Base-by-base conservation (phyloP, 1,140 invertebrate genomes). In the Heliconius hewitsoni region DNA sequence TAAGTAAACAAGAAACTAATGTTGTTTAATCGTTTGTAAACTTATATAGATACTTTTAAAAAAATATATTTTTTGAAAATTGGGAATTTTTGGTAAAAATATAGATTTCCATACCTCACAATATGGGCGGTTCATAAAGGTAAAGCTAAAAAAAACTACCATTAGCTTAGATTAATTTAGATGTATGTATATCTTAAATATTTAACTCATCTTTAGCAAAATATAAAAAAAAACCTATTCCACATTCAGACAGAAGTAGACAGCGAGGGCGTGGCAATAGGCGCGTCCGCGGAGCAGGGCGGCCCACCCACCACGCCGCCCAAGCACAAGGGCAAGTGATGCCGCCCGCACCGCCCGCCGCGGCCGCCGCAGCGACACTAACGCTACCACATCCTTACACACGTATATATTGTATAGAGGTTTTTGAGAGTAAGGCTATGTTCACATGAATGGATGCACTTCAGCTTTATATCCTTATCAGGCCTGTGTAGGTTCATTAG, bases 261-360 rank as follows among this genome's bases (percentile, higher is more conserved):
- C 84, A 95, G 94, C 80, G 94, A 95, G 76, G 94, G 94, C 16
- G 94, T 94, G 1, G 89, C 94, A 8, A 86, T 95, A 42, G 94
- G 94, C 13, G 93, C 94, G 39, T 88, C 94, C 0, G 94, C 93
- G 8, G 94, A 95, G 83, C 93, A 93, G 39, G 94, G 94, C 78
- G 93, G 93, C 0, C 90, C 94, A 37, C 94, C 94, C 75, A 95
- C 94, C 80, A 93, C 93, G 46, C 93, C 94, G n/a, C 91, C 92
- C 79, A 94, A 94, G 78, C 93, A 93, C 84, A 94, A 94, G 57
- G 83, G 86, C 83, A 95, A 94, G 93, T 94, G 93, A 94, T 92
- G 84, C 80, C 77, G 66, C 13, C 55, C 78, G 39, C 74, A 46
- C 71, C 72, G 52, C 78, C 39, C 74, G 27, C 74, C 60, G 39